Base-by-base conservation (phyloP, 37 sponge, comb jelly and placozoan genomes). In the Beroe forskalii region DNA sequence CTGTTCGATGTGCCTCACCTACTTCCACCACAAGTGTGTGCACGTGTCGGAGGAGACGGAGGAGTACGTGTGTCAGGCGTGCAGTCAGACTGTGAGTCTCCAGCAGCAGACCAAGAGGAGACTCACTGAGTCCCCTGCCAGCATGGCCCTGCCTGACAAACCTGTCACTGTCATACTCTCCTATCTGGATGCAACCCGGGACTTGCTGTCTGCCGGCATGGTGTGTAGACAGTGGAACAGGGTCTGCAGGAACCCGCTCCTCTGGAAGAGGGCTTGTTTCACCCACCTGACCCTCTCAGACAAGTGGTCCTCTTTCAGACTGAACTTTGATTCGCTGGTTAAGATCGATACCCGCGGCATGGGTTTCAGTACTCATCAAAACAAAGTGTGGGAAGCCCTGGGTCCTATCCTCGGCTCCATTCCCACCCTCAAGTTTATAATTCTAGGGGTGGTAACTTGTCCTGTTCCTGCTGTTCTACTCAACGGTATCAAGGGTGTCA, bases 21-120 rank as follows among this genome's bases (percentile, higher is more conserved):
- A 69, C 72, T 69, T 33, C 38, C 72, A 69, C 38, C 72, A 69
- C 72, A 69, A 69, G 72, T 69, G 72, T 69, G 72, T 69, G 19
- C 72, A 69, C 19, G 32, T 69, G 20, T 19, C 72, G 12, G 72
- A 69, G 72, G 72, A 69, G 19, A 36, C 33, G 36, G 72, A 69
- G 33, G 72, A 69, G 37, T 69, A 69, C 39, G 17, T 69, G 38
- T 69, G 72, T 17, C 72, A 69, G 38, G 72, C 72, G 72, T 69
- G 72, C 19, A 69, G 19, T 12, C 72, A 69, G 35, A 69, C 72
- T 3, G 17, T 33, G 19, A 28, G 32, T 32, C 38, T 69, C 17
- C 72, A 69, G 32, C 72, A 69, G 39, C 9, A 69, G 38, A 69
- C 72, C 2, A 69, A 69, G 19, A 32, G 72, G 38, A 69, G 72